These are phyloP conservation scores for Rhabdophis nuchalis DNA, from an alignment of 2,797 vertebrate species.

Conservation along the genomic window DNA sequence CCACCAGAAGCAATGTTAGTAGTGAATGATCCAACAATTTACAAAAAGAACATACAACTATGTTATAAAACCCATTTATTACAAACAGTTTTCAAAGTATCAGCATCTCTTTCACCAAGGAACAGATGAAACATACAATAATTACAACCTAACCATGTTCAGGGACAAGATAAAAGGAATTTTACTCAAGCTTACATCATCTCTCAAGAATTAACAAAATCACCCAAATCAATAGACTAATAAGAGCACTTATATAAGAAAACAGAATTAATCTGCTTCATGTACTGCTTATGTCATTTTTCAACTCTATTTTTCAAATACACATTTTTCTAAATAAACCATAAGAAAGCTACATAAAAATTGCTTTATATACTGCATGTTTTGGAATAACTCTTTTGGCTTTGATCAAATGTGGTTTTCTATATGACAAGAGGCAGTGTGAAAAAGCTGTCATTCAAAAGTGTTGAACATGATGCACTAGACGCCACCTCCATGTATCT, in stretches of 20 bases:
- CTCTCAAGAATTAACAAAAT: conserved; percentile 30
- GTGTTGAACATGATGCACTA: not conserved
- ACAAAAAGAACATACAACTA: conserved; percentile 17
- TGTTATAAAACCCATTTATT: conserved; percentile 63
- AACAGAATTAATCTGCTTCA: conserved; percentile 13
- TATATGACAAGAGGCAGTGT: conserved; percentile 19
- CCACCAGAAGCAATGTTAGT: not conserved
- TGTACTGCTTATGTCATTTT: conserved; percentile 4
- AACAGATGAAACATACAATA: conserved; percentile 39
- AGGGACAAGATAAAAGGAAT: conserved; percentile 49
- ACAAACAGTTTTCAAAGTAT: conserved; percentile 48
- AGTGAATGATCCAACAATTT: not conserved
- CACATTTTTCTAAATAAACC: conserved; percentile 22
- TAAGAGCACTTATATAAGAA: conserved; percentile 53
- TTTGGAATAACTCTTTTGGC: conserved; percentile 17
- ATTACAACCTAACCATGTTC: conserved; percentile 27
- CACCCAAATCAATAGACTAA: conserved; percentile 12
- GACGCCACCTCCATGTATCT: not conserved
- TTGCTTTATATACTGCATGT: not conserved
- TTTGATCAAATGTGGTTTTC: conserved; percentile 27
- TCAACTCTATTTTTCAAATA: not conserved
- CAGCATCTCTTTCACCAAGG: conserved; percentile 10
- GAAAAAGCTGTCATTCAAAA: conserved; percentile 34
- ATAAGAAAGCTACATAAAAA: conserved; percentile 1
- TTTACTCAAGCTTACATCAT: conserved; percentile 12